Evolutionary conservation across 2,113 vertebrate species (phyloP).

Genomic region (Sinosuthora webbiana): DNA sequence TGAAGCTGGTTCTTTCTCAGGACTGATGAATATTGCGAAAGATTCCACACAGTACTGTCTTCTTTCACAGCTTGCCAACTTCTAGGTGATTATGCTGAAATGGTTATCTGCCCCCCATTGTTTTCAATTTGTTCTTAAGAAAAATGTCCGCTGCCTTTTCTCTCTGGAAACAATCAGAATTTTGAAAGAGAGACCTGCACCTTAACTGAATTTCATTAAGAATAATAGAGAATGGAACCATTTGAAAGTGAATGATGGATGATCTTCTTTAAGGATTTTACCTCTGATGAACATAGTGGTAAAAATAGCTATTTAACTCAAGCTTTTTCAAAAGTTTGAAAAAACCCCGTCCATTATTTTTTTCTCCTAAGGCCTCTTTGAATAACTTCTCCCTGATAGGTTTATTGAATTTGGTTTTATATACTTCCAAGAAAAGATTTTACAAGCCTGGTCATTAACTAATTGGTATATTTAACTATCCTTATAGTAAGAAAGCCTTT

Average conservation of each 20-base stretch:
- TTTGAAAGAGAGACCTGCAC: background rate
- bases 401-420: background rate
- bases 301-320: background rate
- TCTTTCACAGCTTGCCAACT: background rate
- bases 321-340: background rate
- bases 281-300: background rate
- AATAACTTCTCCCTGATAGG: background rate
- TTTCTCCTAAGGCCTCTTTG: background rate
- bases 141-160: background rate
- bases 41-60: background rate
- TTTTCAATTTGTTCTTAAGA: slow-evolving; percentile 35
- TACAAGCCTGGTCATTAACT: background rate
- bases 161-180: background rate
- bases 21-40: background rate
- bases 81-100: background rate
- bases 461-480: background rate
- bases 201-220: background rate
- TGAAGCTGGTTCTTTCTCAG: background rate
- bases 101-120: background rate
- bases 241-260: background rate
- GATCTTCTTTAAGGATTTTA: background rate
- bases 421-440: background rate
- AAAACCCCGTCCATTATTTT: background rate
- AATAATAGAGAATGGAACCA: background rate
- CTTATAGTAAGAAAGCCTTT: background rate